These are phyloP conservation scores for Gonioctena quinquepunctata DNA, from an alignment of 1,140 invertebrate genomes.

Conservation along the genomic window DNA sequence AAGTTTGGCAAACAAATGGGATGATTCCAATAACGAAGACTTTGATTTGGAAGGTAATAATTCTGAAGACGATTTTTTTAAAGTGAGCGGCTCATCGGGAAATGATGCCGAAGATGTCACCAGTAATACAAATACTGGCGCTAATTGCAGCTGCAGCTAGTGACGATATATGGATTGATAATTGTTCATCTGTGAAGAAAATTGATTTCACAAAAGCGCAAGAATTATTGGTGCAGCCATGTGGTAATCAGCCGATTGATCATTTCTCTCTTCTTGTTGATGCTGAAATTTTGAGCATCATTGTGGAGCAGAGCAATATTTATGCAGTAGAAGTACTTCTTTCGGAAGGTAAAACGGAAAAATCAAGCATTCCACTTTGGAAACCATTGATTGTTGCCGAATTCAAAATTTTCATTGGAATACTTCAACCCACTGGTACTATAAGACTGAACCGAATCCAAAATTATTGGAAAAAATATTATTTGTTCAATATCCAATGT, in stretches of 20 bases:
- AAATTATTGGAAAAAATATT: constrained; percentile 13
- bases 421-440: background rate
- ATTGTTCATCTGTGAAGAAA: background rate
- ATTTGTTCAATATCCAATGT: background rate
- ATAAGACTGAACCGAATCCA: background rate
- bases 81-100: too few species aligned
- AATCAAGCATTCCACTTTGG: background rate
- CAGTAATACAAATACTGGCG: too few species aligned
- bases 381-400: background rate
- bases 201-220: background rate
- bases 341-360: background rate
- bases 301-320: background rate
- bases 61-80: too few species aligned
- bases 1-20: too few species aligned
- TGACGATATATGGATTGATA: too few species aligned
- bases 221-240: background rate
- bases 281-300: background rate
- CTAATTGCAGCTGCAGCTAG: too few species aligned
- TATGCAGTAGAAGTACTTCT: background rate
- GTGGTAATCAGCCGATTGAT: background rate
- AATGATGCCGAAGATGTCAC: too few species aligned
- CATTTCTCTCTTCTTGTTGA: background rate
- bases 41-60: too few species aligned
- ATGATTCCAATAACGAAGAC: too few species aligned
- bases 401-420: background rate